Evolutionary conservation across 2,113 vertebrate species (phyloP), one percentile per base, ranked within the genome.

Genomic region (Cercocebus atys): DNA sequence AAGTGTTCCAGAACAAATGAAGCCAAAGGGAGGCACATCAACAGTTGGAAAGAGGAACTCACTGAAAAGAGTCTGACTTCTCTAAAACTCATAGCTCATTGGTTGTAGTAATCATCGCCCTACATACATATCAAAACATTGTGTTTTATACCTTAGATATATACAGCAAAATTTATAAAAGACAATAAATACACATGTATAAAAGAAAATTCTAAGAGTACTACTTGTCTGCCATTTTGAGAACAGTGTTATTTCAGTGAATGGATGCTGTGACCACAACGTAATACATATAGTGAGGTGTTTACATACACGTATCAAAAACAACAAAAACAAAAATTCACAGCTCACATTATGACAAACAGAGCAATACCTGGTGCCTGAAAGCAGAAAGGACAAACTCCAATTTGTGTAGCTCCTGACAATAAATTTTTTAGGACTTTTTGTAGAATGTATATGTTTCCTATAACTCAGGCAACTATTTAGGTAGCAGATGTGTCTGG

Each of bases 81-180:
- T 55, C 20, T 25, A 35, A 52, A 27, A 6, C 30, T 10, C 17
- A 23, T 4, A 14, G 43, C 13, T 70, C 22, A 5, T 13, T 55
- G 47, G 35, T 12, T 27, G 13, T n/a, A 8, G 43, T 55, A 25
- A 45, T 80, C 3, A 43, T 52, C 23, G 32, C 18, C 52, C 8
- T 43, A 8, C 1, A 6, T 22, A 23, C 14, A 8, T 7, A 14
- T 9, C 35, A 32, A 9, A 27, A 73, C 11, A 13, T 11, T 3
- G 72, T 57, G 14, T 20, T 72, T 22, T 40, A 83, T 2, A 25
- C 61, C 25, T 43, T 66, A 35, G 43, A 78, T 13, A 38, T 6
- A 23, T 35, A 47, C 3, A 50, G 43, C 30, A 50, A 23, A 76
- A 59, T 23, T 32, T 64, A 64, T 64, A 64, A 64, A 43, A 64